These are phyloP conservation scores for Teleogryllus oceanicus DNA, from an alignment of 2,888 invertebrate genomes.

Conservation along the genomic window DNA sequence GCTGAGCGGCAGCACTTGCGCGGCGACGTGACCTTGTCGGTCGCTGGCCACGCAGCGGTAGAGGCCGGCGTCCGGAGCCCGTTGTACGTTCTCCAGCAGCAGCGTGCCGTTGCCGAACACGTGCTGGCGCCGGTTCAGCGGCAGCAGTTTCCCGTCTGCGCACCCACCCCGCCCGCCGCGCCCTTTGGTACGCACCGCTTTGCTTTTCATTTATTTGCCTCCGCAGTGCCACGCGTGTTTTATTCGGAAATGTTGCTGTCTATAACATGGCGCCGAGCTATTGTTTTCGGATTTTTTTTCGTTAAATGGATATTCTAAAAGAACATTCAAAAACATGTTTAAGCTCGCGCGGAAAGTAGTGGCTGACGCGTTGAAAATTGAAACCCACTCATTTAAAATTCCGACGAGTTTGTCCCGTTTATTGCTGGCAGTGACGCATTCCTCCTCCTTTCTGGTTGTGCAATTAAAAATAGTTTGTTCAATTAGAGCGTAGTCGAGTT, in stretches of 20 bases:
- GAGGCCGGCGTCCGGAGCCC: conserved; percentile 46
- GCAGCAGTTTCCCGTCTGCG: conserved; percentile 46
- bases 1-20: conserved; percentile 41
- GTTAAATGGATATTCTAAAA: background rate
- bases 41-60: conserved; percentile 50
- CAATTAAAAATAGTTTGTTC: conserved; percentile 9
- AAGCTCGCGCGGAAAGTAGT: background rate
- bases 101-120: conserved; percentile 48
- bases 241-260: too few species aligned
- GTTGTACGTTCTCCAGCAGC: conserved; percentile 48
- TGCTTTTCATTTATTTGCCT: too few species aligned
- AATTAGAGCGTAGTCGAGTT: background rate
- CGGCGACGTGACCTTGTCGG: conserved; percentile 44
- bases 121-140: conserved; percentile 49
- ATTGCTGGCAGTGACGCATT: background rate
- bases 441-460: background rate
- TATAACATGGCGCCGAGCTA: too few species aligned
- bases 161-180: background rate
- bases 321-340: conserved; percentile 3
- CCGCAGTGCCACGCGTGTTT: too few species aligned
- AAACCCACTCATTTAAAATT: conserved; percentile 1
- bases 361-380: conserved; percentile 18
- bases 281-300: background rate
- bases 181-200: too few species aligned
- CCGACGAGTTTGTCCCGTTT: background rate